phyloP scores from a whole-genome alignment of 2,888 invertebrate species.

The Phyllotreta cruciferae region DNA sequence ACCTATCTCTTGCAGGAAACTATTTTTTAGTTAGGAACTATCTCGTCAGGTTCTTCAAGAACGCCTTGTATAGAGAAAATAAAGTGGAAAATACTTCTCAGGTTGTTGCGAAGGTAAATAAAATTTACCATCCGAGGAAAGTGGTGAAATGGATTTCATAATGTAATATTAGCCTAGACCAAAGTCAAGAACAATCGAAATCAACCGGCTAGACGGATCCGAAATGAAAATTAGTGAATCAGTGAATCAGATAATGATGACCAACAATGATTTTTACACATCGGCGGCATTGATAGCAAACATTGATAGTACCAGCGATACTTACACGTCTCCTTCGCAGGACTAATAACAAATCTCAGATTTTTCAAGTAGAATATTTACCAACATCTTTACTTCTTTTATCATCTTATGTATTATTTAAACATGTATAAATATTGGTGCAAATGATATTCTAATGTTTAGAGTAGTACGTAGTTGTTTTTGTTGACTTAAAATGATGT shows the following conservation, averaged over 20 bases:
- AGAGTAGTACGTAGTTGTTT: not conserved
- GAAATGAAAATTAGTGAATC: conserved; percentile 50
- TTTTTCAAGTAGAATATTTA: not conserved
- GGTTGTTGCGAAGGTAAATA: not conserved
- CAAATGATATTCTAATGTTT: not conserved
- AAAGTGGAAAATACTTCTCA: not conserved
- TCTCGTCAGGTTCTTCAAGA: too few species aligned
- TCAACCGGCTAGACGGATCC: conserved; percentile 35
- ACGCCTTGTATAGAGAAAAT: too few species aligned
- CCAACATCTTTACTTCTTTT: not conserved
- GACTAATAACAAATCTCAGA: too few species aligned
- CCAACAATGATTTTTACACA: conserved; percentile 51
- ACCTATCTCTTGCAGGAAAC: too few species aligned
- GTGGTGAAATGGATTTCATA: conserved; percentile 4
- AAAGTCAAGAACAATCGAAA: conserved; percentile 18
- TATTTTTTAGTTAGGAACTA: too few species aligned
- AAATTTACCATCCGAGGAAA: conserved; percentile 5
- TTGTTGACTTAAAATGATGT: too few species aligned
- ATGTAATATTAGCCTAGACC: not conserved
- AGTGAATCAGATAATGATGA: conserved; percentile 53
- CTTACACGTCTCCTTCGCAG: not conserved
- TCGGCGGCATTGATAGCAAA: conserved; percentile 53
- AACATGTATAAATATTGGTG: not conserved
- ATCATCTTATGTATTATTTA: not conserved
- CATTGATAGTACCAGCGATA: conserved; percentile 29